Percentiles rank a stretch among this genome's conserved stretches.
phyloP scores from a whole-genome alignment of 2,888 invertebrate species.

The Oscheius sp. region DNA sequence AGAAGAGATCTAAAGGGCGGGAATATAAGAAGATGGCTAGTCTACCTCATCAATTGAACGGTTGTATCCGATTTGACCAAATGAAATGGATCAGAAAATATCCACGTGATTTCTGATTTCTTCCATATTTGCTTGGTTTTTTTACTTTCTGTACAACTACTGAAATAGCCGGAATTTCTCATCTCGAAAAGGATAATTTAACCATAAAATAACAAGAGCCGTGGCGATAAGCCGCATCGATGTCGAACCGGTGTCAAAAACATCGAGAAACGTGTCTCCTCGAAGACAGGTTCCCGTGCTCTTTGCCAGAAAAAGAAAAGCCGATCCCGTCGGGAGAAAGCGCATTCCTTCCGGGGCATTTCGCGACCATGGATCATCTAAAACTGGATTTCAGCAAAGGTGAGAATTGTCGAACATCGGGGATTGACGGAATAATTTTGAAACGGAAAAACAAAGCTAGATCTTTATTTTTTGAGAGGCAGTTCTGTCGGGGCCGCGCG shows the following conservation, averaged over 20 bases:
- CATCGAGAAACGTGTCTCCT: slow-evolving; percentile 3
- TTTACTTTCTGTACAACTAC: background rate
- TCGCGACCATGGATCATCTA: too few species aligned
- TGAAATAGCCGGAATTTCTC: background rate
- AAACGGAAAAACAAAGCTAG: too few species aligned
- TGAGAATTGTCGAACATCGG: too few species aligned
- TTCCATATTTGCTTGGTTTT: slow-evolving; percentile 35
- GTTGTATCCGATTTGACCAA: slow-evolving; percentile 35
- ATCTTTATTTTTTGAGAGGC: too few species aligned
- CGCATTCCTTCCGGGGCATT: too few species aligned
- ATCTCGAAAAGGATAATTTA: background rate
- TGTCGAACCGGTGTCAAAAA: slow-evolving; percentile 10
- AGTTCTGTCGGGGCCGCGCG: too few species aligned
- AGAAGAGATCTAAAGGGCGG: slow-evolving; percentile 17
- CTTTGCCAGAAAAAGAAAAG: too few species aligned
- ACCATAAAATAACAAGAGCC: slow-evolving; percentile 11
- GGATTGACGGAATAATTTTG: too few species aligned
- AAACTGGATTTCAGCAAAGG: too few species aligned
- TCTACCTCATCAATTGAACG: slow-evolving; percentile 7
- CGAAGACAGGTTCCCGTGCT: too few species aligned
- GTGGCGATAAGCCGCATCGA: slow-evolving; percentile 22
- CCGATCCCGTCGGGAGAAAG: too few species aligned
- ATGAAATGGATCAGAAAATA: slow-evolving; percentile 46
- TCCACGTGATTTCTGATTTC: slow-evolving; percentile 46
- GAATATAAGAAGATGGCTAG: background rate